Base-by-base conservation (phyloP, 2,797 vertebrate genomes). In the Chaetodon trifasciatus region DNA sequence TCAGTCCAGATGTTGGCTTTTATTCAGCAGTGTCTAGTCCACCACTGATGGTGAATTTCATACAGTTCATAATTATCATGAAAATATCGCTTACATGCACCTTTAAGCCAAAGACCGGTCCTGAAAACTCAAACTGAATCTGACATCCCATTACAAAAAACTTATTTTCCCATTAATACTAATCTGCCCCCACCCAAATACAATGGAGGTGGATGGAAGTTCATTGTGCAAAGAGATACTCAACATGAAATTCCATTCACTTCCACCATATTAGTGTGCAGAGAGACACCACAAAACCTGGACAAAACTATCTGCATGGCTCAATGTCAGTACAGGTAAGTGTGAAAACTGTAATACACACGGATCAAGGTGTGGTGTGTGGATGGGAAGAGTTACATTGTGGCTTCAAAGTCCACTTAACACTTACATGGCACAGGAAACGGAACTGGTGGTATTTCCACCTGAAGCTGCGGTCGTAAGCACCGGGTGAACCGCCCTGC, bases 381-480 rank as follows among this genome's bases (percentile, higher is more conserved):
- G 39, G 52, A 57, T 8, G 23, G n/a, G 23, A 8, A 57, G 40
- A 61, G 19, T 11, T 58, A n/a, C 10, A 24, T 5, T 40, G 21
- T n/a, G 6, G 12, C 56, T 53, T 24, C 49, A 57, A 32, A 62
- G 23, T 62, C 19, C 1, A 17, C 47, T 64, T 57, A 56, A 79
- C 47, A 97, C 98, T 97, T 90, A 99, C 98, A 0, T 99, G 98
- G 93, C 98, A 99, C 63, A 99, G 96, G 94, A 99, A 99, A 70
- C 98, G 97, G 91, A 99, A 99, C 95, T 99, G 98, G 93, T 99
- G 98, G 93, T 98, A 99, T 89, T 99, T 99, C 98, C 98, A 99
- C 84, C 97, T 97, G 92, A 99, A 99, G 91, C 98, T 99, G 66
- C 98, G 96, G 92, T 99, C 98, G 0, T 99, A 99, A 0, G 98